These are phyloP conservation scores for Gymnocheta viridis DNA, from an alignment of 2,888 invertebrate species.

Conservation along the genomic window DNA sequence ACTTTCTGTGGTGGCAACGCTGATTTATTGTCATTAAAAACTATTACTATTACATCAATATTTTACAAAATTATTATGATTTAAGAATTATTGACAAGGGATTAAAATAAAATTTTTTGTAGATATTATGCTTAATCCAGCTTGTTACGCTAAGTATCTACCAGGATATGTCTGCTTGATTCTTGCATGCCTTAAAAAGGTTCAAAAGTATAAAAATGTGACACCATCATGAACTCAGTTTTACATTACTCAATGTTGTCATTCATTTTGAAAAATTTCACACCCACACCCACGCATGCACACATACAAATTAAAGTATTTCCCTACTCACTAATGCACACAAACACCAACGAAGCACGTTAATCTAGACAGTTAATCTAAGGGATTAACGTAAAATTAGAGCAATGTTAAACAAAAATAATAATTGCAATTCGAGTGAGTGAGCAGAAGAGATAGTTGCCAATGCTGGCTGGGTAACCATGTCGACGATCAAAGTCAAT, in stretches of 20 bases:
- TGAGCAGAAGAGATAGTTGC: neutral
- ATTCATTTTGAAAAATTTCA: neutral
- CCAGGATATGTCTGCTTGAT: constrained; percentile 40
- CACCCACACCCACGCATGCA: neutral
- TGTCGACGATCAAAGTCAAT: constrained; percentile 8
- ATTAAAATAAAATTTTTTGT: constrained; percentile 24
- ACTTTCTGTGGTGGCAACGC: too few relatives aligned
- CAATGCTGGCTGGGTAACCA: neutral
- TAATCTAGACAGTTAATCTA: constrained; percentile 57
- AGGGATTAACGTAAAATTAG: constrained; percentile 66
- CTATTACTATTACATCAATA: too few relatives aligned
- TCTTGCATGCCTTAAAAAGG: constrained; percentile 23
- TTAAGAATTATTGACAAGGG: neutral
- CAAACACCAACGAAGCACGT: neutral
- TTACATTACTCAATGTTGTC: constrained; percentile 13
- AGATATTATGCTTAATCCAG: constrained; percentile 46
- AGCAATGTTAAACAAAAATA: constrained; percentile 48
- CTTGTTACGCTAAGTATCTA: constrained; percentile 27
- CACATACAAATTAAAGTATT: neutral
- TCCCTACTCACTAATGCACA: neutral
- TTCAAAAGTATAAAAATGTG: constrained; percentile 1
- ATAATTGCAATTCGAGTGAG: constrained; percentile 1
- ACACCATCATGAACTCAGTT: constrained; percentile 15
- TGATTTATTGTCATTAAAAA: too few relatives aligned
- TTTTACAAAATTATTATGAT: too few relatives aligned